Evolutionary conservation across 2,888 invertebrate species (phyloP), one percentile per base, ranked within the genome.

Genomic region (Caenorhabditis wallacei): DNA sequence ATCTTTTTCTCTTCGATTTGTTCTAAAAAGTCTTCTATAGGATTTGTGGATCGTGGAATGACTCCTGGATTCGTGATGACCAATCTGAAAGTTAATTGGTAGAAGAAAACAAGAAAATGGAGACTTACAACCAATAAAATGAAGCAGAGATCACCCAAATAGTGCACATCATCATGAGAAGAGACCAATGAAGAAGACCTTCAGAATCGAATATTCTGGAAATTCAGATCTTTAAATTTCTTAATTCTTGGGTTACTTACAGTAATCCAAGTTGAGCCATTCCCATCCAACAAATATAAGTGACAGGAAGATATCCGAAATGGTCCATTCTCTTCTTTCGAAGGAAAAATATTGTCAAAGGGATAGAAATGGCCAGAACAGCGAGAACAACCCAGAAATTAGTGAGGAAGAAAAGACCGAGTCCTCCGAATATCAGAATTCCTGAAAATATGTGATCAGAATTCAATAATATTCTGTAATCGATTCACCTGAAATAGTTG

Each of bases 231-330:
- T 5, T 3, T 30, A 30, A 30, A 30, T 30, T n/a, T 24, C 35
- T 7, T 35, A 35, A 40, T 40, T 40, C 10, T 40, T 40, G 35
- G n/a, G 48, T 26, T 22, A 24, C 72, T 30, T 22, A 80, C 80
- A 80, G 22, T 7, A 80, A 26, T 26, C n/a, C 69, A n/a, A 80
- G 30, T 51, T 80, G 68, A 16, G 68, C 69, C 35, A 63, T 37
- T 51, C 80, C 80, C 68, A 80, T 59, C 59, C 68, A 74, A 54
- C 37, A 63, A 22, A 80, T 75, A 63, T 80, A 80, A 16, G 80
- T 74, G 46, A 69, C 74, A 4, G 74, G 80, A 20, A 80, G 56
- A 24, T 56, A 35, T 30, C 53, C 63, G 35, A 80, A 51, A 20
- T 80, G 56, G 40, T 80, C 69, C 54, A 75, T 61, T 20, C 37